Conservation (phyloP, 2,797 vertebrate genomes). For the Chloroceryle inda region DNA sequence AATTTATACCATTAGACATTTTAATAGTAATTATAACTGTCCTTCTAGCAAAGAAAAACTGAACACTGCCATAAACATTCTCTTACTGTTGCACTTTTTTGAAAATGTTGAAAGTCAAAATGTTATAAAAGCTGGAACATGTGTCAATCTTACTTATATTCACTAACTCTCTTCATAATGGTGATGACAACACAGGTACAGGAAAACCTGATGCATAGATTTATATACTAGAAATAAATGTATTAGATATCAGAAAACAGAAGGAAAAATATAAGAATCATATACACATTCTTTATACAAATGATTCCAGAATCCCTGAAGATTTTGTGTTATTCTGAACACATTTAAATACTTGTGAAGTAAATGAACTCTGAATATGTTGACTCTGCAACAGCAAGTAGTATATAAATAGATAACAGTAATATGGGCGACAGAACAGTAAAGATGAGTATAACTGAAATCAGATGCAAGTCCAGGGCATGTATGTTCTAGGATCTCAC, state of each 20-base stretch:
- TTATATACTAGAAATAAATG: slow-evolving; percentile 1
- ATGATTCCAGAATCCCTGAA: slow-evolving; percentile 44
- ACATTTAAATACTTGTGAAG: slow-evolving; percentile 65
- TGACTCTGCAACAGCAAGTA: slow-evolving; percentile 8
- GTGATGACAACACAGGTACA: background rate
- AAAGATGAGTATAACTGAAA: background rate
- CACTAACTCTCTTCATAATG: background rate
- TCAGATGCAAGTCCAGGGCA: background rate
- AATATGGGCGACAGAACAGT: background rate
- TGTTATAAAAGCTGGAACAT: background rate
- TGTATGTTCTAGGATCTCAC: background rate
- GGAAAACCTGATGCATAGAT: background rate
- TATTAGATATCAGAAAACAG: slow-evolving; percentile 16
- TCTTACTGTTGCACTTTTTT: background rate
- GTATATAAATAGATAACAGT: background rate
- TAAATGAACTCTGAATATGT: slow-evolving; percentile 60
- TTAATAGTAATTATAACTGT: background rate
- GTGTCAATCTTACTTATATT: background rate
- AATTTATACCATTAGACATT: background rate
- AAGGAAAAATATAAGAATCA: slow-evolving; percentile 43
- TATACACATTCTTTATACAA: slow-evolving; percentile 35
- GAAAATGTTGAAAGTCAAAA: background rate
- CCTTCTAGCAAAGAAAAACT: background rate
- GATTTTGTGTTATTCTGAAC: slow-evolving; percentile 55
- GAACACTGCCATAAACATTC: background rate